Evolutionary conservation across 2,113 vertebrate species (phyloP).

Genomic region (Halcyon senegalensis): DNA sequence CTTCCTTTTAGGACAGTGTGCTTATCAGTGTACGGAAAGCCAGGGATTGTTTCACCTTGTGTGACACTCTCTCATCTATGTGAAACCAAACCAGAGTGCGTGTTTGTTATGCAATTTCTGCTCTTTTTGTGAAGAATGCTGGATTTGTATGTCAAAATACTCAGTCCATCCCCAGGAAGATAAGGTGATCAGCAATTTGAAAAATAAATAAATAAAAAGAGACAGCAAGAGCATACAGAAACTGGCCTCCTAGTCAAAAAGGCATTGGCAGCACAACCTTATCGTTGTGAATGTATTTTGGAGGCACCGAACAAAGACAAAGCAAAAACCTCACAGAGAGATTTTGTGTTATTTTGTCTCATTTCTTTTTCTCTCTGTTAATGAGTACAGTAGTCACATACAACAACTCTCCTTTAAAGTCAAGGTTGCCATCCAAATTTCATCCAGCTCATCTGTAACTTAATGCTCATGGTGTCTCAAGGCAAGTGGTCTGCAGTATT

Average conservation of each 20-base stretch:
- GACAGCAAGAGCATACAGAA: background rate
- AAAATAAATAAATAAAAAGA: background rate
- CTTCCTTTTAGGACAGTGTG: background rate
- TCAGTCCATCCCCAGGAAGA: background rate
- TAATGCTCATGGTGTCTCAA: background rate
- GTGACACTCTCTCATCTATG: background rate
- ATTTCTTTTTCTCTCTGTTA: background rate
- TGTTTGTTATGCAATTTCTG: background rate
- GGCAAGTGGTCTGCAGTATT: background rate
- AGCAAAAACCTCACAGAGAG: background rate
- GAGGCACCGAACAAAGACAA: background rate
- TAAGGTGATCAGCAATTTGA: background rate
- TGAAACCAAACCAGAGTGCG: background rate
- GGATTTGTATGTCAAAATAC: background rate
- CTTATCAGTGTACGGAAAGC: background rate
- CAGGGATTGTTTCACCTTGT: background rate
- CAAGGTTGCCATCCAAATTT: background rate
- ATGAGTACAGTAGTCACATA: background rate
- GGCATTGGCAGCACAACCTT: background rate
- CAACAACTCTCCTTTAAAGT: background rate
- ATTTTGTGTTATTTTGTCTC: background rate
- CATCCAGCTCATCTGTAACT: background rate
- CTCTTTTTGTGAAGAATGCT: background rate
- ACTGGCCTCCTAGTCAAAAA: background rate
- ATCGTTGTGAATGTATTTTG: background rate